Evolutionary conservation across 2,888 invertebrate species (phyloP).

Genomic region (Pyrocoelia pectoralis): DNA sequence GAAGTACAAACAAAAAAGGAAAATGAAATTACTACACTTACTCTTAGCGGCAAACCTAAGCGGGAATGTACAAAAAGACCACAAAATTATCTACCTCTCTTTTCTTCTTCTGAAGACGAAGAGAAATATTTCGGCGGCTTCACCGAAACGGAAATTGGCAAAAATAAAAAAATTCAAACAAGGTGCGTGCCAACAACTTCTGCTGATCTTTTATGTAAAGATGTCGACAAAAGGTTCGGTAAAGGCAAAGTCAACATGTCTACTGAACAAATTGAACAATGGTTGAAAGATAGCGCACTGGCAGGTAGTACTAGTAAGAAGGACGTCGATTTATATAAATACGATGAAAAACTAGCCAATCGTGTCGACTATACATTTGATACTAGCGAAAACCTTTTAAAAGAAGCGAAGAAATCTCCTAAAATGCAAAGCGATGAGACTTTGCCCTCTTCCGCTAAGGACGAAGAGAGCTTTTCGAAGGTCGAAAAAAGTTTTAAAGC

Average conservation of each 20-base stretch:
- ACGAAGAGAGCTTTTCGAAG: background rate
- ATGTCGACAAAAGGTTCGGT: conserved; percentile 57
- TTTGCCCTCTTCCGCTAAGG: background rate
- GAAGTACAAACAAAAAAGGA: background rate
- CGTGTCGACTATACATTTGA: background rate
- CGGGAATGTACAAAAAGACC: conserved; percentile 56
- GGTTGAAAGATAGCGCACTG: conserved; percentile 62
- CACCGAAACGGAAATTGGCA: conserved; percentile 49
- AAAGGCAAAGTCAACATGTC: conserved; percentile 75
- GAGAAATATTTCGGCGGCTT: conserved; percentile 57
- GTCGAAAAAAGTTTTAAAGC: background rate
- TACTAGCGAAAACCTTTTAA: background rate
- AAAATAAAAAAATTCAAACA: conserved; percentile 52
- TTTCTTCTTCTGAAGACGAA: conserved; percentile 62
- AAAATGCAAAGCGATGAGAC: conserved; percentile 16
- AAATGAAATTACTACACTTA: background rate
- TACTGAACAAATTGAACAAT: conserved; percentile 73
- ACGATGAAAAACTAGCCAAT: conserved; percentile 10
- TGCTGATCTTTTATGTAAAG: conserved; percentile 48
- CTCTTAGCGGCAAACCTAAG: conserved; percentile 50
- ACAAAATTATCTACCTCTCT: conserved; percentile 56
- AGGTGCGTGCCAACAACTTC: conserved; percentile 51
- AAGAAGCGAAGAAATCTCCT: background rate
- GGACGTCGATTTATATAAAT: conserved; percentile 47
- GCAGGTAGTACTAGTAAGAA: conserved; percentile 54